Evolutionary conservation across 92 coral and sea anemone genomes (phyloP).

Genomic region (Bergia puertoricense): DNA sequence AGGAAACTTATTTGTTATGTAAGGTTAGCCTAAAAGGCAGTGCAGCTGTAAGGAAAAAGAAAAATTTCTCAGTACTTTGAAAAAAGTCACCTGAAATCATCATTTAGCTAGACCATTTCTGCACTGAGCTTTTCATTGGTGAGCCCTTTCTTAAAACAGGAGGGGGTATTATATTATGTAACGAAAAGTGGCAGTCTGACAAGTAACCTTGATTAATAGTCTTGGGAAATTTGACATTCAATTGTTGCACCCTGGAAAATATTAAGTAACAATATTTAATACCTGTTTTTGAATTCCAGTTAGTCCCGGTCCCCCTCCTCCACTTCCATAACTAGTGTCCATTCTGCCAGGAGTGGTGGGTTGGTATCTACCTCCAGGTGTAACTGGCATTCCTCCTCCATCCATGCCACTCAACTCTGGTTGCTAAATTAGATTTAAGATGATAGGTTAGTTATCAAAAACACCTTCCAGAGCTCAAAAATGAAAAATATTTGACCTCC

Average conservation of each 20-base stretch:
- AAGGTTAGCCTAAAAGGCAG: too few species aligned
- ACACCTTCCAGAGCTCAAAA: neutral
- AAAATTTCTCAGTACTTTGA: too few species aligned
- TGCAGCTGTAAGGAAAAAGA: too few species aligned
- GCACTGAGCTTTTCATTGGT: too few species aligned
- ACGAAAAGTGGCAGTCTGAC: neutral
- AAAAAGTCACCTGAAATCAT: too few species aligned
- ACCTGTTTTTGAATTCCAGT: slow-evolving; percentile 78
- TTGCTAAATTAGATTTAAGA: slow-evolving; percentile 28
- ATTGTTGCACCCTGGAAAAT: neutral
- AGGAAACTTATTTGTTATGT: too few species aligned
- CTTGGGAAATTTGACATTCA: neutral
- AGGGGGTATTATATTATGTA: too few species aligned
- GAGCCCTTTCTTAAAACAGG: too few species aligned
- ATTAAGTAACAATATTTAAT: neutral
- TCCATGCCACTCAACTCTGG: slow-evolving; percentile 48
- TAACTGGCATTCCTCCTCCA: slow-evolving; percentile 17
- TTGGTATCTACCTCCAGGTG: slow-evolving; percentile 64
- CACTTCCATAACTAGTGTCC: slow-evolving; percentile 71
- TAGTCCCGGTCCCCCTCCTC: slow-evolving; percentile 76
- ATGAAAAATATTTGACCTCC: too few species aligned
- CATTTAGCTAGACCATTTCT: too few species aligned
- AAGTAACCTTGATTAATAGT: neutral
- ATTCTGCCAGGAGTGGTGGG: slow-evolving; percentile 70
- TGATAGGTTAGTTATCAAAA: neutral